These are phyloP conservation scores for Drosophila gaucha DNA, from an alignment of 2,888 invertebrate genomes.

Conservation along the genomic window DNA sequence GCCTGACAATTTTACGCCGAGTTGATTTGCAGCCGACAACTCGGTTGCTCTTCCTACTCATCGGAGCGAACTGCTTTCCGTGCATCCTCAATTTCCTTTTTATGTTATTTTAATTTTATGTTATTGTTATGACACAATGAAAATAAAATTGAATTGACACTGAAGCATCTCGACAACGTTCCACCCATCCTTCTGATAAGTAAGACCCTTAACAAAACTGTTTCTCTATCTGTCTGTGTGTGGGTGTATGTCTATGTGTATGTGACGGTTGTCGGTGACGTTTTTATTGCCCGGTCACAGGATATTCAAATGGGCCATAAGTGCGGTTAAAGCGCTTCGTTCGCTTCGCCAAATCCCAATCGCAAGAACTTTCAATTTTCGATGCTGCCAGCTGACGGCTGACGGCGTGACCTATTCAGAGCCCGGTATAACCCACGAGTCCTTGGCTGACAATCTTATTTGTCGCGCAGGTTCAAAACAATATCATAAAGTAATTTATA, in stretches of 20 bases:
- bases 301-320: conserved; percentile 81
- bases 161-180: conserved; percentile 69
- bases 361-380: conserved; percentile 75
- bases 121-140: conserved; percentile 85
- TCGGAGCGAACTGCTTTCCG: conserved; percentile 11
- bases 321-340: conserved; percentile 76
- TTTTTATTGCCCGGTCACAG: conserved; percentile 83
- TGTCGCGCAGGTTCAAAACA: conserved; percentile 80
- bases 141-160: conserved; percentile 85
- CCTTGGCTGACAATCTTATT: conserved; percentile 72
- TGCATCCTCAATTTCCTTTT: conserved; percentile 85
- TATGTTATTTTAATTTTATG: conserved; percentile 85
- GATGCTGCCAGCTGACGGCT: conserved; percentile 79
- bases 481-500: conserved; percentile 82
- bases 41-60: conserved; percentile 9
- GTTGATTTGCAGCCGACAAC: conserved; percentile 76
- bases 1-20: conserved; percentile 81
- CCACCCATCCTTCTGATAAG: conserved; percentile 49
- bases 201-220: conserved; percentile 43
- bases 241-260: conserved; percentile 18
- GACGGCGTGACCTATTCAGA: conserved; percentile 68
- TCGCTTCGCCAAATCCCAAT: conserved; percentile 78
- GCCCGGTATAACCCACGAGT: conserved; percentile 26
- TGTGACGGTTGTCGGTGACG: conserved; percentile 81
- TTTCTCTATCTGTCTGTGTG: conserved; percentile 2